phyloP scores from a whole-genome alignment of 2,113 vertebrate species.

The Scomber colias region DNA sequence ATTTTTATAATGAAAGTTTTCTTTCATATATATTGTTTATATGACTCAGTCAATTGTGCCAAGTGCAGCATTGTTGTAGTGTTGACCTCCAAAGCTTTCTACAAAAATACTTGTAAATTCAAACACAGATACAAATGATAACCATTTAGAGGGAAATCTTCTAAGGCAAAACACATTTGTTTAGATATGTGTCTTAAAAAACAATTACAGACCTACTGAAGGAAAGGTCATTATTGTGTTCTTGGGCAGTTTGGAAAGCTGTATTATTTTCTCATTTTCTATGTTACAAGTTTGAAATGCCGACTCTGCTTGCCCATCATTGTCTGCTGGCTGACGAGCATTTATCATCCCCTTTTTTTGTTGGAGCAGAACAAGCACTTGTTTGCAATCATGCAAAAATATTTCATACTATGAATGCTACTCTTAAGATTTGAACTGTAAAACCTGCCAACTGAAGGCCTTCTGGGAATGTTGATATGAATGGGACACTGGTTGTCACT shows the following conservation, averaged over 20 bases:
- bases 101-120: neutral
- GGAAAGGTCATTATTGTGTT: neutral
- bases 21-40: neutral
- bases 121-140: neutral
- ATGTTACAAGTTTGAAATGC: conserved; percentile 3
- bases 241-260: neutral
- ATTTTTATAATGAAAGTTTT: neutral
- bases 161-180: neutral
- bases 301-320: conserved; percentile 4
- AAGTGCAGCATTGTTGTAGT: neutral
- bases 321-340: conserved; percentile 4
- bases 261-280: conserved; percentile 2
- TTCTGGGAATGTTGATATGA: neutral
- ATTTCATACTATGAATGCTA: conserved; percentile 28
- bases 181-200: neutral
- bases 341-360: conserved; percentile 2
- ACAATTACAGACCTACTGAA: neutral
- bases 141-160: neutral
- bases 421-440: neutral
- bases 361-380: neutral
- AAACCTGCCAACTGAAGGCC: conserved; percentile 12
- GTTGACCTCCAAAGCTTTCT: neutral
- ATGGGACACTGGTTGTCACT: neutral
- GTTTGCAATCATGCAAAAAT: conserved; percentile 2
- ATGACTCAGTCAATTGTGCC: neutral